Evolutionary conservation across 2,113 vertebrate genomes (phyloP), one percentile per base, ranked within the genome.

Genomic region (Carlito syrichta): DNA sequence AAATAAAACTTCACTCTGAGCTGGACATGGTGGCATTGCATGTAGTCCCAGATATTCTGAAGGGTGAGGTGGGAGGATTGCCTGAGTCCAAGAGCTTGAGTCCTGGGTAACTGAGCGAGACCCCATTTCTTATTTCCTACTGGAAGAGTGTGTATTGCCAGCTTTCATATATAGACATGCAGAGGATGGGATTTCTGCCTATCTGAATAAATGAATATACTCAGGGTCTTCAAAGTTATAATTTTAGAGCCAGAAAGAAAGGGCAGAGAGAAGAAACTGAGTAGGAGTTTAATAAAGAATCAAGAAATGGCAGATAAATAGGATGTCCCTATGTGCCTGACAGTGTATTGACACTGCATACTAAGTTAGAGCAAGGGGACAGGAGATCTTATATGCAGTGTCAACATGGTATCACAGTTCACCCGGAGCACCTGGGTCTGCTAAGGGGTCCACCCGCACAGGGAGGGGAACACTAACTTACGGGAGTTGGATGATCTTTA

Each of bases 371-470:
- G 9, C 27, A 30, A 52, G 22, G 7, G 11, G 23, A 2, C 48
- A 35, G 52, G 48, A 16, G 43, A 32, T 45, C 82, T 38, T n/a
- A 27, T 0, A 0, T 0, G 56, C 14, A 8, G 73, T 12, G n/a
- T 30, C 56, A 11, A 2, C 30, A 54, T 10, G 17, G 30, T n/a
- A 17, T 22, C 8, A 13, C 13, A 35, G 79, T 35, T 60, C 32
- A 40, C 60, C 50, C 0, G 23, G 62, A 27, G 50, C n/a, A 32
- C 23, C 52, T 20, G 83, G 50, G 16, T 25, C 52, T 35, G 12
- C 32, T 2, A 3, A 0, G 14, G 22, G 1, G 12, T 2, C 0
- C 9, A 2, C 0, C 0, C 9, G 25, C 52, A 25, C 0, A 4
- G 2, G 32, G 45, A 23, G 3, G 35, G 52, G 25, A 32, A 43